Percentiles rank a stretch among this genome's conserved stretches.
Evolutionary conservation across 1,140 invertebrate genomes (phyloP).

Genomic region (Aphaenogaster ashmeadi): DNA sequence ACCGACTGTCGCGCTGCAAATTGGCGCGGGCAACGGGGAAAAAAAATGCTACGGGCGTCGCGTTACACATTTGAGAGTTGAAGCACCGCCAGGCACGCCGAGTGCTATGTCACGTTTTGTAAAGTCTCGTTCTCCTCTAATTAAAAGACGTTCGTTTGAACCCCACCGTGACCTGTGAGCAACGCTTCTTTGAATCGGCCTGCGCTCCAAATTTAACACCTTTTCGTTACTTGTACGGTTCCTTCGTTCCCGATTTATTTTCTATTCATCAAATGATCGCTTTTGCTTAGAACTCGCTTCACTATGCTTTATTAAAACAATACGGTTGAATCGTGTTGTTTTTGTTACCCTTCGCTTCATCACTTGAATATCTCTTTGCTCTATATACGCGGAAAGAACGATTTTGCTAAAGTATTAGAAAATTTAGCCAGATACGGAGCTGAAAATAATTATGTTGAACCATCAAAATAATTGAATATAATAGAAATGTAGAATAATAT

Average conservation of each 20-base stretch:
- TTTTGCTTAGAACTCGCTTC: not conserved
- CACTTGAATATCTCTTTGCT: not conserved
- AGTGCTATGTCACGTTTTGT: slow-evolving; percentile 55
- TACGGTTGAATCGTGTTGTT: not conserved
- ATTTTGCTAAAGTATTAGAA: too few relatives aligned
- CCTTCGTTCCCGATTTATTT: not conserved
- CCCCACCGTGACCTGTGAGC: slow-evolving; percentile 20
- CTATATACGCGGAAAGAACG: too few relatives aligned
- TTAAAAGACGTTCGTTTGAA: slow-evolving; percentile 65
- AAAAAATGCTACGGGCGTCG: not conserved
- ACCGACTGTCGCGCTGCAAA: not conserved
- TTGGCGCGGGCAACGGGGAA: not conserved
- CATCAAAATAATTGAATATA: too few relatives aligned
- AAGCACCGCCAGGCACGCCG: not conserved
- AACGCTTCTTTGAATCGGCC: slow-evolving; percentile 9
- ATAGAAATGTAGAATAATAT: too few relatives aligned
- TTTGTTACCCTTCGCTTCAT: not conserved
- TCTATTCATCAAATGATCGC: not conserved
- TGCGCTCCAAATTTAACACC: not conserved
- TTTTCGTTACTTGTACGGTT: not conserved
- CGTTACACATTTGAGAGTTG: slow-evolving; percentile 55
- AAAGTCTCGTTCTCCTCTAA: slow-evolving; percentile 62
- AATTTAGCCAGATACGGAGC: too few relatives aligned
- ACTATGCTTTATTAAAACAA: not conserved
- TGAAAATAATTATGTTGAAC: too few relatives aligned